Conservation (phyloP, 2,888 invertebrate genomes). For the Heliconius ethilla region DNA sequence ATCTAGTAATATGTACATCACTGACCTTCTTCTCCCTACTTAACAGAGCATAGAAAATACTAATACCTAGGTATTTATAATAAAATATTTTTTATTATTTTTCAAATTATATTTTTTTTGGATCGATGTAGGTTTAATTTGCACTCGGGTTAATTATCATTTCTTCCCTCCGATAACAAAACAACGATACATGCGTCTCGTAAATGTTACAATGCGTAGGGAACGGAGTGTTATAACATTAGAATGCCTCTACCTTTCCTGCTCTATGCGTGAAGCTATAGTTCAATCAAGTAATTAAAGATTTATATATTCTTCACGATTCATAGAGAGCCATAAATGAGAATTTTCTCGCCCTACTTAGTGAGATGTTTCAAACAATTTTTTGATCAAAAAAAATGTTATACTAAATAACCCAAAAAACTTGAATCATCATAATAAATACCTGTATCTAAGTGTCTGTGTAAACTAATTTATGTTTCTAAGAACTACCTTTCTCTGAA, state of each 20-base stretch:
- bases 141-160: not conserved
- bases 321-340: not conserved
- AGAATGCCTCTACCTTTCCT: not conserved
- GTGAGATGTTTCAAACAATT: not conserved
- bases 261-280: not conserved
- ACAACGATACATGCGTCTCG: not conserved
- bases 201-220: not conserved
- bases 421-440: slow-evolving; percentile 9
- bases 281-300: not conserved
- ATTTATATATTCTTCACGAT: not conserved
- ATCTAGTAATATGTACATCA: no score
- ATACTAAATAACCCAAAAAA: not conserved
- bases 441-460: slow-evolving; percentile 30
- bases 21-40: no score
- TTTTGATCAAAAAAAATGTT: not conserved
- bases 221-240: not conserved
- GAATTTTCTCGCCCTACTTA: not conserved
- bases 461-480: slow-evolving; percentile 33
- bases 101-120: no score
- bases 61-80: no score
- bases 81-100: no score
- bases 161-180: not conserved
- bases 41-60: no score
- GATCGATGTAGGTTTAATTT: not conserved
- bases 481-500: slow-evolving; percentile 28